Evolutionary conservation across 2,113 vertebrate genomes (phyloP).

Genomic region (Hymenochirus boettgeri): DNA sequence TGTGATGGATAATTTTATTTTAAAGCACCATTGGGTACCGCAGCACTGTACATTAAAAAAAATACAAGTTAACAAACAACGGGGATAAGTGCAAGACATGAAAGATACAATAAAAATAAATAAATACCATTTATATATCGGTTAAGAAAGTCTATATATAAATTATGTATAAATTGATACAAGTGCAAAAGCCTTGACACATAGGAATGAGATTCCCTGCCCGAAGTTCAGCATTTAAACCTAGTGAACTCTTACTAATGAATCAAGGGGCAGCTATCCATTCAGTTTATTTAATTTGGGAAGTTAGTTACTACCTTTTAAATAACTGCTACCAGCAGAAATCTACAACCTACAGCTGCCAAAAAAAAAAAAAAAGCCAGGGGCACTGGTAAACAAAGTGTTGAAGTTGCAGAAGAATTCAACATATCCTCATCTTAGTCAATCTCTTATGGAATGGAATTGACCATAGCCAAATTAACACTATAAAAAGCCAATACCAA

Average conservation of each 20-base stretch:
- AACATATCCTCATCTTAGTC: neutral
- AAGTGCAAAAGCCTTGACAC: too few relatives aligned
- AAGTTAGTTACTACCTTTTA: neutral
- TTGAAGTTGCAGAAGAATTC: neutral
- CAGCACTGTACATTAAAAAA: too few relatives aligned
- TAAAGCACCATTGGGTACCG: too few relatives aligned
- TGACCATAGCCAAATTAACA: neutral
- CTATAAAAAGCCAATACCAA: neutral
- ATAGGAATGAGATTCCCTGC: too few relatives aligned
- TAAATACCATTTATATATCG: too few relatives aligned
- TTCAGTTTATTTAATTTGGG: conserved; percentile 7
- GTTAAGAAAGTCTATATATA: too few relatives aligned
- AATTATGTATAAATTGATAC: too few relatives aligned
- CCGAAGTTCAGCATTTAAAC: neutral
- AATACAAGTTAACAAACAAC: too few relatives aligned
- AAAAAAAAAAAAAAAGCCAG: neutral
- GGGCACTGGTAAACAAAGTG: neutral
- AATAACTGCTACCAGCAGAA: conserved; percentile 1
- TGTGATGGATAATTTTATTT: too few relatives aligned
- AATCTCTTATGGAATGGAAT: neutral
- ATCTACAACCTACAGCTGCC: neutral
- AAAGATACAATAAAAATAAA: too few relatives aligned
- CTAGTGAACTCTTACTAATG: neutral
- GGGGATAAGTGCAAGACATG: too few relatives aligned
- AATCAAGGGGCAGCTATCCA: neutral